Percentiles rank a stretch among this genome's conserved stretches.
phyloP scores from a whole-genome alignment of 1,140 invertebrate genomes.

The Trichogramma pretiosum region DNA sequence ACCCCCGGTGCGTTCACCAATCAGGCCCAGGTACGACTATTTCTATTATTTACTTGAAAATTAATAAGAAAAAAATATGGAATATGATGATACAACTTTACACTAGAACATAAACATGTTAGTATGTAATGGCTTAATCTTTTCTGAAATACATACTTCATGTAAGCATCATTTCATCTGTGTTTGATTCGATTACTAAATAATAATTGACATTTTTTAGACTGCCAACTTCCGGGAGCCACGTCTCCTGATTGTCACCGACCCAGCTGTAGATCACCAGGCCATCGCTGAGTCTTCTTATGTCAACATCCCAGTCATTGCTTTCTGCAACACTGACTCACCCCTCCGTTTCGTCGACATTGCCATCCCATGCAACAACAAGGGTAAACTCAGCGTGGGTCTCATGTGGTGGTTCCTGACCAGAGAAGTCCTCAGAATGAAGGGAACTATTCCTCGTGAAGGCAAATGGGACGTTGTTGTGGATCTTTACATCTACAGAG shows the following conservation, averaged over 20 bases:
- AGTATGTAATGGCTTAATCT: neutral
- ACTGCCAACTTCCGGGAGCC: slow-evolving; percentile 98
- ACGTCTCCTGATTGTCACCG: slow-evolving; percentile 89
- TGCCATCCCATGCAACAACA: slow-evolving; percentile 99
- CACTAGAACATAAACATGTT: too few relatives aligned
- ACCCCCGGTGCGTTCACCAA: slow-evolving; percentile 98
- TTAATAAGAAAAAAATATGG: too few relatives aligned
- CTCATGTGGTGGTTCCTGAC: slow-evolving; percentile 99
- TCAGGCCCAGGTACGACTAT: slow-evolving; percentile 64
- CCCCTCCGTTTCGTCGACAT: slow-evolving; percentile 95
- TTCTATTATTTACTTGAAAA: neutral
- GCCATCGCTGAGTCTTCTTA: slow-evolving; percentile 98
- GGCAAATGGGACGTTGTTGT: slow-evolving; percentile 94
- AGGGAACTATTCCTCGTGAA: slow-evolving; percentile 85
- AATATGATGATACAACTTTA: too few relatives aligned
- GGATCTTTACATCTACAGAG: slow-evolving; percentile 98
- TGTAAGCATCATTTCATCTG: neutral
- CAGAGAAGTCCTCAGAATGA: slow-evolving; percentile 89
- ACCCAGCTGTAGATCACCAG: slow-evolving; percentile 94
- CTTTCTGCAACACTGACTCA: slow-evolving; percentile 93
- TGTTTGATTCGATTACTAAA: too few relatives aligned
- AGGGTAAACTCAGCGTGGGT: slow-evolving; percentile 93
- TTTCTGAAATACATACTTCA: neutral
- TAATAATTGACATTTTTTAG: slow-evolving; percentile 41
- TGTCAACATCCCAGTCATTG: slow-evolving; percentile 99